Conservation (phyloP, 2,797 vertebrate species). For the Threskiornis aethiopicus region DNA sequence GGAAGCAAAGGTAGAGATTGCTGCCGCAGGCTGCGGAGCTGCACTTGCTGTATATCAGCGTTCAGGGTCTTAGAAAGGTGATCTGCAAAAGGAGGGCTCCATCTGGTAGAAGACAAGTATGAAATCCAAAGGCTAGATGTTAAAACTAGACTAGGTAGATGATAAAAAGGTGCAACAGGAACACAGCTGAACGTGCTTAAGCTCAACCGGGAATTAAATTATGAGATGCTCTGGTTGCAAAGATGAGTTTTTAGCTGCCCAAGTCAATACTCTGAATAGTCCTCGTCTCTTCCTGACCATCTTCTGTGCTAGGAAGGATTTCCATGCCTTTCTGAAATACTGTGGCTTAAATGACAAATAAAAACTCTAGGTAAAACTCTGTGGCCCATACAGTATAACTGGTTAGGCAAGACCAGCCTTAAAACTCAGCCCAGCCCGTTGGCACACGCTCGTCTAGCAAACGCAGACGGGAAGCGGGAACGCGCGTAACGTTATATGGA, state of each 20-base stretch:
- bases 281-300: background rate
- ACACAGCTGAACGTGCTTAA: rapidly evolving
- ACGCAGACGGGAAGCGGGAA: background rate
- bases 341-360: background rate
- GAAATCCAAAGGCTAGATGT: background rate
- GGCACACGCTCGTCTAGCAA: background rate
- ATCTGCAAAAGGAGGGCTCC: background rate
- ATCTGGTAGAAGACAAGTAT: background rate
- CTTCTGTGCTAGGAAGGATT: background rate
- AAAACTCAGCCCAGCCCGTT: rapidly evolving
- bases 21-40: background rate
- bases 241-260: background rate
- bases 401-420: background rate
- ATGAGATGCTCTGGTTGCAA: background rate
- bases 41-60: background rate
- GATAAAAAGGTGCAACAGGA: background rate
- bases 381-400: rapidly evolving
- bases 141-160: rapidly evolving
- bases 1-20: background rate
- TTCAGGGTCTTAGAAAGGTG: background rate
- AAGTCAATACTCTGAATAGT: background rate
- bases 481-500: rapidly evolving
- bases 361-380: background rate
- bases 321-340: background rate
- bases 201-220: background rate